Percentiles rank a stretch among this genome's conserved stretches.
These are phyloP conservation scores for Rhincodon typus DNA, from an alignment of 2,797 vertebrate genomes.

Conservation along the genomic window DNA sequence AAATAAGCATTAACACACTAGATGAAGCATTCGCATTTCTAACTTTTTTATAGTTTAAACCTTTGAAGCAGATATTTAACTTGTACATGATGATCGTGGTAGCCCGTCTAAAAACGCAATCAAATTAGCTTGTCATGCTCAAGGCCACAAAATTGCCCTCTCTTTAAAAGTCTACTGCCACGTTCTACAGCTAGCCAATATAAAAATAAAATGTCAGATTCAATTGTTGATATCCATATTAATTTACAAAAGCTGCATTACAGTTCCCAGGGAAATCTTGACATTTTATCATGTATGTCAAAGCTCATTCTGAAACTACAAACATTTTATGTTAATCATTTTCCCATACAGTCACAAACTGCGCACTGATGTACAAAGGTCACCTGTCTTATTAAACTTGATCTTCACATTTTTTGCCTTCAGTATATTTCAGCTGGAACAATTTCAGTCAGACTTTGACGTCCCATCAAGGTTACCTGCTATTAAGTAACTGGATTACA, in stretches of 20 bases:
- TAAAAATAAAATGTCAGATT: constrained; percentile 31
- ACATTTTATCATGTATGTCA: constrained; percentile 37
- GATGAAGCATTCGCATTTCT: background rate
- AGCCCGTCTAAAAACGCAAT: background rate
- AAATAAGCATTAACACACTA: background rate
- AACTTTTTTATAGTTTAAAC: background rate
- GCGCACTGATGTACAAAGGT: constrained; percentile 35
- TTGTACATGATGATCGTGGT: background rate
- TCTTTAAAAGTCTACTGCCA: constrained; percentile 16
- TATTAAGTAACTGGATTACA: constrained; percentile 35
- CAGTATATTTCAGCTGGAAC: constrained; percentile 32
- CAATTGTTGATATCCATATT: constrained; percentile 36
- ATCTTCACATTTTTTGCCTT: constrained; percentile 42
- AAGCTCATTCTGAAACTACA: constrained; percentile 34
- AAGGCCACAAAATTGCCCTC: constrained; percentile 5
- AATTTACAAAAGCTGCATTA: constrained; percentile 31
- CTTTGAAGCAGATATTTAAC: constrained; percentile 3
- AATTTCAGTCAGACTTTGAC: constrained; percentile 33
- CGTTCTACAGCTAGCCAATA: constrained; percentile 18
- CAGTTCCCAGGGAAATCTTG: constrained; percentile 34
- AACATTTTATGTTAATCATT: constrained; percentile 37
- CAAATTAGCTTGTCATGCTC: background rate
- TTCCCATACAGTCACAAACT: constrained; percentile 30
- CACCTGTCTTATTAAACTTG: constrained; percentile 43
- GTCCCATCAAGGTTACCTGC: constrained; percentile 40